phyloP scores from a whole-genome alignment of 2,888 invertebrate species.

The Epistrophe grossulariae region DNA sequence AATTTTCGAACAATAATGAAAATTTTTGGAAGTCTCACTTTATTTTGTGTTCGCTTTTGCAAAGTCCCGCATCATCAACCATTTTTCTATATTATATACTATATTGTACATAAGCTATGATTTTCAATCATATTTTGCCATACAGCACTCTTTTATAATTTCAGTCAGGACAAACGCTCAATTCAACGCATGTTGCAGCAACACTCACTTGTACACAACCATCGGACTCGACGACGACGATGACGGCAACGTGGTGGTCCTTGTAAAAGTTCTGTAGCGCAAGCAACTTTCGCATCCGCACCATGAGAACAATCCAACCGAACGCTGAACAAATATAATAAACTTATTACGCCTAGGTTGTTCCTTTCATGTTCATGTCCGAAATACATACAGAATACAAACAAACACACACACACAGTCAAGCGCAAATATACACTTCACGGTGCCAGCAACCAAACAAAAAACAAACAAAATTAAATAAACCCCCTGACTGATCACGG shows the following conservation, averaged over 20 bases:
- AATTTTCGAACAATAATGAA: slow-evolving; percentile 61
- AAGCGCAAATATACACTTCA: slow-evolving; percentile 41
- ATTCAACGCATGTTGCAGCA: neutral
- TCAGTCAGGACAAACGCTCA: slow-evolving; percentile 35
- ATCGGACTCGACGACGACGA: neutral
- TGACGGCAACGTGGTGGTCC: neutral
- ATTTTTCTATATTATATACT: slow-evolving; percentile 15
- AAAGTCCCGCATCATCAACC: slow-evolving; percentile 6
- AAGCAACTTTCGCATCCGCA: slow-evolving; percentile 29
- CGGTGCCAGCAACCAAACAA: slow-evolving; percentile 62
- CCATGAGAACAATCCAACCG: slow-evolving; percentile 46
- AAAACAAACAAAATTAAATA: slow-evolving; percentile 64
- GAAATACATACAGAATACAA: slow-evolving; percentile 60
- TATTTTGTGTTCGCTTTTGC: slow-evolving; percentile 38
- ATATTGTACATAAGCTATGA: neutral
- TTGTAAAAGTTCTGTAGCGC: slow-evolving; percentile 6
- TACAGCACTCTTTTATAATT: slow-evolving; percentile 45
- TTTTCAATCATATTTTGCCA: slow-evolving; percentile 65
- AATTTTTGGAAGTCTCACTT: slow-evolving; percentile 66
- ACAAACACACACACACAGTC: slow-evolving; percentile 1
- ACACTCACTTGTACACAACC: neutral
- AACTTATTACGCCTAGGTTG: slow-evolving; percentile 74
- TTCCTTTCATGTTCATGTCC: slow-evolving; percentile 74
- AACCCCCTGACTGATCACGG: slow-evolving; percentile 49
- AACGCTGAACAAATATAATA: slow-evolving; percentile 73